Evolutionary conservation across 1,140 invertebrate genomes (phyloP), one percentile per base, ranked within the genome.

Genomic region (Drosophila quadrilineata): DNA sequence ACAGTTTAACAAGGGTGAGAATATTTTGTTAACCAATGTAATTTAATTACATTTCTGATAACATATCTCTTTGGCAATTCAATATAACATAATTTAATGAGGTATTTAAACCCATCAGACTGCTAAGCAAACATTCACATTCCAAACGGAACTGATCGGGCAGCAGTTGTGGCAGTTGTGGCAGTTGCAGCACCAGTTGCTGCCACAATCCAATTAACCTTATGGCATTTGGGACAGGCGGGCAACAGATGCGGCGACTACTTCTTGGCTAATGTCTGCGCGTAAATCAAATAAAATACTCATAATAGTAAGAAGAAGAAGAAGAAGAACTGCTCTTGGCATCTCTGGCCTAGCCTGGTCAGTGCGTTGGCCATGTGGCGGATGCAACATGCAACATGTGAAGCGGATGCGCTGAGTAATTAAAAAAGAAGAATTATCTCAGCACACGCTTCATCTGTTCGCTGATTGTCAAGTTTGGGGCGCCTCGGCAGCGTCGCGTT

Each of bases 121-220:
- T 36, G 17, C 24, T 14, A 12, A 4, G 19, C 19, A 22, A 12
- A 41, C 63, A 60, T 66, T 66, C 63, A 66, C 56, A 66, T 66
- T 66, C 56, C 56, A 12, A 14, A 26, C 26, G 43, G 21, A 38
- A 24, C 54, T 59, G 29, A 31, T 29, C 57, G 31, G 9, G 24
- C 16, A 16, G 31, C 43, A n/a, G 26, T 24, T 22, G 38, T 9
- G 12, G 48, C 41, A 28, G 17, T 17, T 21, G 19, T 21, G 19
- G 41, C 14, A 21, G 16, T 40, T 8, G 16, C 41, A 29, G 16
- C 45, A 8, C 5, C 24, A 19, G 22, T 17, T 35, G 41, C 53
- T 60, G 56, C 63, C 63, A 60, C 63, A 66, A 66, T 66, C 63
- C 63, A 66, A 66, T 66, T 66, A 66, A 66, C 63, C 63, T 66